Evolutionary conservation across 1,140 invertebrate genomes (phyloP), one percentile per base, ranked within the genome.

Genomic region (Drosophila murphyi): DNA sequence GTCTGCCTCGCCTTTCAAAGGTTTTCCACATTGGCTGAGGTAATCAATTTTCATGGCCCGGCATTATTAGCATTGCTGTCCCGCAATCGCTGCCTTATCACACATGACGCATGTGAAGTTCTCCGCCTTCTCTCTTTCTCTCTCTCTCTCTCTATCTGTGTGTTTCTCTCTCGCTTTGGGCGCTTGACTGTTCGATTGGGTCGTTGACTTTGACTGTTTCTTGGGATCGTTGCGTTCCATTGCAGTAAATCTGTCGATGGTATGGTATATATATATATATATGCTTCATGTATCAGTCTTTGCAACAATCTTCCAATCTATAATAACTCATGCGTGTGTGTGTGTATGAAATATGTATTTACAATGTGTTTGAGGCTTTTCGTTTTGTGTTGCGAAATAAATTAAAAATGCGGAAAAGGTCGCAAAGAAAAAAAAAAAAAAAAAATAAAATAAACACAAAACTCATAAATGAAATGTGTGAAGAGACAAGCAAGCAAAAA

Each of bases 241-340:
- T 81, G 81, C 81, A 86, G 82, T 85, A 85, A 85, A 85, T 85
- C 82, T 87, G 82, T 85, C 82, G 80, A 86, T 85, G 76, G 73
- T 48, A 12, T 59, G 43, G 47, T 3, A 8, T n/a, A 52, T n/a
- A 31, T 45, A 35, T 54, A 51, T 10, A 32, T 4, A 28, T 64
- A 54, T 54, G 20, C 7, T 54, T 32, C 51, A 29, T 74, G 70
- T 74, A 74, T 74, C 65, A 74, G 65, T 74, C 72, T 70, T 62
- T 62, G 56, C 12, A 68, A 45, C 32, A 10, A n/a, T 59, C 63
- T 51, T 28, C 31, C 56, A 69, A 70, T 74, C 51, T 70, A 51
- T 51, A 55, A 70, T 74, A 70, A 74, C 65, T 70, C 51, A 70
- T 50, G 29, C 67, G 55, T 43, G 28, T 20, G 31, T 55, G 45